phyloP scores from a whole-genome alignment of 2,797 vertebrate species.

The Rhinichthys osculus region DNA sequence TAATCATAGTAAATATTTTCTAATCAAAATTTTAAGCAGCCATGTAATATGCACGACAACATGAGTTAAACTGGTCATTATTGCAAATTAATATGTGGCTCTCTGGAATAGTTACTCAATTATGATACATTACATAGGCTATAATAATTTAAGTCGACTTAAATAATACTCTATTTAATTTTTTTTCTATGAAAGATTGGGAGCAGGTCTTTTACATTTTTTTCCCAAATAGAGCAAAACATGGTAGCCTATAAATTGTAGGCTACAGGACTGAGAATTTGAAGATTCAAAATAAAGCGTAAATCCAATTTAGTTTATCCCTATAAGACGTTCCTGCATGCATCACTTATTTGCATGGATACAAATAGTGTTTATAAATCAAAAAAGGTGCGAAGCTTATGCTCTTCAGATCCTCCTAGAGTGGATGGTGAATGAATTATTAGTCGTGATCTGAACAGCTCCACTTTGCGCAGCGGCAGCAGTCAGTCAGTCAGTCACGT shows the following conservation, averaged over 20 bases:
- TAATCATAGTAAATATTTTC: neutral
- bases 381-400: neutral
- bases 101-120: neutral
- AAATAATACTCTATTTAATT: no score
- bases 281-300: neutral
- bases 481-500: conserved; percentile 50
- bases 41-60: neutral
- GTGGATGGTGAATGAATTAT: conserved; percentile 49
- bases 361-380: neutral
- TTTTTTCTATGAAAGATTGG: neutral
- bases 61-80: neutral
- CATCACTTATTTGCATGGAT: neutral
- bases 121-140: neutral
- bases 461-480: conserved; percentile 55
- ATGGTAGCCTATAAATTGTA: neutral
- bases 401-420: conserved; percentile 24
- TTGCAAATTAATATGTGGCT: neutral
- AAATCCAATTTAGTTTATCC: neutral
- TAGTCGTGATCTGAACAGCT: conserved; percentile 61
- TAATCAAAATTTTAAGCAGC: neutral
- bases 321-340: neutral
- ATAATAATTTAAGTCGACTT: neutral
- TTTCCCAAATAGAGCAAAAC: neutral
- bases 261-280: neutral
- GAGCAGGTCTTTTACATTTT: neutral